Evolutionary conservation across 2,113 vertebrate genomes (phyloP).

Genomic region (Ceratotherium simum): DNA sequence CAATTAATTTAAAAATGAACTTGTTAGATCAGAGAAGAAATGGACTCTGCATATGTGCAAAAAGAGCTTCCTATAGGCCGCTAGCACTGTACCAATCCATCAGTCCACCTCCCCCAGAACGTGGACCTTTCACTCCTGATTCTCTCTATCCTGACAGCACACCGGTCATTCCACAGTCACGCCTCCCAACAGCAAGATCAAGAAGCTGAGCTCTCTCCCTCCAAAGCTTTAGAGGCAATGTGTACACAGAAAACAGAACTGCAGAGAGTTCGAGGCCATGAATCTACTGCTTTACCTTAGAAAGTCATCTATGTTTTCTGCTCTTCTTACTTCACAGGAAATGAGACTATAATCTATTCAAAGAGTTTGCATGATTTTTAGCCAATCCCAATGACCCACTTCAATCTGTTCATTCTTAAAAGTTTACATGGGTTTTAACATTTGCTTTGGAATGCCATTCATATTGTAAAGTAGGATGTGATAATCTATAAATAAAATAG

Average conservation of each 20-base stretch:
- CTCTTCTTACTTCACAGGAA: conserved; percentile 22
- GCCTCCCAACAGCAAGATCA: neutral
- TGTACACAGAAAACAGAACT: neutral
- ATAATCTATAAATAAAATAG: conserved; percentile 50
- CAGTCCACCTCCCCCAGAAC: neutral
- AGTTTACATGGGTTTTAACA: conserved; percentile 27
- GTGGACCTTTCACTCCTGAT: neutral
- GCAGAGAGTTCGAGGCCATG: neutral
- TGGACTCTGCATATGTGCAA: neutral
- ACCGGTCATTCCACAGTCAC: neutral
- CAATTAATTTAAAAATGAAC: conserved; percentile 1
- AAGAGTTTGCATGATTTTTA: conserved; percentile 61
- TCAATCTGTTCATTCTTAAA: conserved; percentile 74
- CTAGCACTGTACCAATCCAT: neutral
- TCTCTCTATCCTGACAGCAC: neutral
- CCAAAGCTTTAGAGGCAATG: neutral
- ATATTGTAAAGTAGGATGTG: conserved; percentile 43
- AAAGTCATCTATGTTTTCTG: conserved; percentile 39
- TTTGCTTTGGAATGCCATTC: conserved; percentile 46
- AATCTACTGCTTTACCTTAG: neutral
- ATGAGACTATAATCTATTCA: conserved; percentile 54
- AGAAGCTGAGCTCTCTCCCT: neutral
- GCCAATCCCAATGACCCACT: conserved; percentile 51
- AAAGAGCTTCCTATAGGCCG: neutral
- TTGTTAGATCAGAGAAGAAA: conserved; percentile 22